Base-by-base conservation (phyloP, 2,797 vertebrate species). In the Menidia menidia region DNA sequence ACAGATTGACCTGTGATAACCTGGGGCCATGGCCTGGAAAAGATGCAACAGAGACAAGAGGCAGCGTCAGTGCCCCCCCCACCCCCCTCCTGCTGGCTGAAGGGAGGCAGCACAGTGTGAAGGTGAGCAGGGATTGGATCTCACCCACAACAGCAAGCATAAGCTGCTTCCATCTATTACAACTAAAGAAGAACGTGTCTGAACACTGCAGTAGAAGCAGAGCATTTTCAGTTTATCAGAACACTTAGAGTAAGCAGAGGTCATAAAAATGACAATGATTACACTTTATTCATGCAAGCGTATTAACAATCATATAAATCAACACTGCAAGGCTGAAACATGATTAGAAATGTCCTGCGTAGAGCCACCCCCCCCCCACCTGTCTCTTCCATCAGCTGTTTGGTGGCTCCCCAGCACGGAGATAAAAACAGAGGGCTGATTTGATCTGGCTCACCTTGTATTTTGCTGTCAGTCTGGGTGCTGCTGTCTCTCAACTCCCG, bases 1-100 rank as follows among this genome's bases (percentile, higher is more conserved):
- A 98, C 65, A 99, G 94, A 89, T 97, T 98, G 32, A 95, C 94
- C 91, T 97, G 96, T n/a, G 97, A 98, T 72, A 99, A 90, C 70
- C 96, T 94, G 80, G 95, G 96, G 70, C 89, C 93, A 76, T 95
- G 93, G 72, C 96, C 97, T 98, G 83, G 47, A 31, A 15, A 8
- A 66, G 0, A 18, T 25, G 25, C 4, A 14, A 18, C 16, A 18
- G 6, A 56, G 35, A 39, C 7, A 59, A 30, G 31, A 30, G 10
- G 19, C 43, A 25, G 7, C 9, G 25, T 30, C 14, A 10, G 13
- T 10, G 14, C 4, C 16, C 15, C 6, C 9, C 4, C 15, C 6
- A 9, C 4, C 16, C 12, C 32, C 25, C 16, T 6, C 32, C 0
- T 54, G 14, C 2, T 52, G n/a, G 16, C 8, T 31, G 35, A 51